These are phyloP conservation scores for Lordiphosa clarofinis DNA, from an alignment of 1,140 invertebrate species.

Conservation along the genomic window DNA sequence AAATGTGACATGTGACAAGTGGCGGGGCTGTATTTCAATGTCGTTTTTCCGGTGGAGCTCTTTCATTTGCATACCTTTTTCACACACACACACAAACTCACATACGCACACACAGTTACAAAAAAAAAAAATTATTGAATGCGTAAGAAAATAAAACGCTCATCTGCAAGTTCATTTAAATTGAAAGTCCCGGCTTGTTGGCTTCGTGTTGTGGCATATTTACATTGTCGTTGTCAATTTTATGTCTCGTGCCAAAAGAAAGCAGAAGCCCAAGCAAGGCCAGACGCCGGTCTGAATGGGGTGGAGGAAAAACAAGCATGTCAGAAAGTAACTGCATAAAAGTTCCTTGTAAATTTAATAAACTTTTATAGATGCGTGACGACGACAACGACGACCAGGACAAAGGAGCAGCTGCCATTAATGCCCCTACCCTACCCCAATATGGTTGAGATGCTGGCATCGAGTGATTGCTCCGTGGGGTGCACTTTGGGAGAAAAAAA, in stretches of 20 bases:
- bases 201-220: slow-evolving; percentile 37
- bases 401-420: slow-evolving; percentile 63
- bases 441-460: slow-evolving; percentile 57
- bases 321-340: slow-evolving; percentile 78
- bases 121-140: slow-evolving; percentile 58
- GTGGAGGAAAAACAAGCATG: slow-evolving; percentile 53
- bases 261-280: slow-evolving; percentile 13
- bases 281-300: slow-evolving; percentile 18
- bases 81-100: not conserved
- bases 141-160: slow-evolving; percentile 66
- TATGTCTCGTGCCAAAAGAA: slow-evolving; percentile 34
- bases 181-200: slow-evolving; percentile 48
- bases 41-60: slow-evolving; percentile 41
- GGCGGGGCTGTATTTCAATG: slow-evolving; percentile 65
- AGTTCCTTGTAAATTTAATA: slow-evolving; percentile 78
- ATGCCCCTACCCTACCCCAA: slow-evolving; percentile 52
- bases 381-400: slow-evolving; percentile 14
- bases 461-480: slow-evolving; percentile 74
- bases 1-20: slow-evolving; percentile 75
- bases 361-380: slow-evolving; percentile 69
- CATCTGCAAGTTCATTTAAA: slow-evolving; percentile 73
- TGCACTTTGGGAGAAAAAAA: slow-evolving; percentile 59
- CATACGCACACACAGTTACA: not conserved
- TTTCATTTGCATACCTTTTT: slow-evolving; percentile 11
- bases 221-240: slow-evolving; percentile 76